Evolutionary conservation across 1,140 invertebrate species (phyloP), one percentile per base, ranked within the genome.

Genomic region (Coenobita brevimanus): DNA sequence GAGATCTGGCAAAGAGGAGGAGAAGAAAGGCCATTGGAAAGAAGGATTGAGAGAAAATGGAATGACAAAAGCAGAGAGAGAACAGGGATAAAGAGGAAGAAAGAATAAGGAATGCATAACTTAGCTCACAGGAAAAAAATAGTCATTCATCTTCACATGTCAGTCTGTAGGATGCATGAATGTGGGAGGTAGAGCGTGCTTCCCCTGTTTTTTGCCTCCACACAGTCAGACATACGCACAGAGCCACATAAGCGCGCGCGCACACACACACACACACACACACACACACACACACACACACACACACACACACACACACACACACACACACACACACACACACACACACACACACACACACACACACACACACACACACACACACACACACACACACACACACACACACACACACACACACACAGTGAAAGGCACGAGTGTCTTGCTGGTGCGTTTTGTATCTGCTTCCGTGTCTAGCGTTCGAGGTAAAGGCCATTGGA

Each of bases 261-360:
- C 69, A 71, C 69, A 71, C 69, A 71, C 69, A 71, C 69, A 71
- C 69, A 71, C 69, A 71, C 69, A 71, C 69, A 71, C 69, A 71
- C 69, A 71, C 69, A 71, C 69, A 71, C 69, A 71, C 69, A 71
- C 69, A 71, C 27, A 71, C 69, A 71, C 69, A 71, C 27, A 71
- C 69, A 71, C 69, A 71, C 27, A 71, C 69, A 71, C 2, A 38
- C 38, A 24, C 13, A 24, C 27, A 24, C 27, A 17, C 21, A 24
- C 57, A 62, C 57, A 24, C 57, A 62, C 27, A 24, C 27, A 62
- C 57, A 24, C 21, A 62, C 57, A n/a, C n/a, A n/a, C n/a, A n/a
- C n/a, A n/a, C n/a, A n/a, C 54, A 57, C 10, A n/a, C 62, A 67
- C 6, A 38, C 27, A 75, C 30, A 13, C 71, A 75, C 30, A 15